Base-by-base conservation (phyloP, 1,140 invertebrate genomes). In the Bathynomus jamesi region DNA sequence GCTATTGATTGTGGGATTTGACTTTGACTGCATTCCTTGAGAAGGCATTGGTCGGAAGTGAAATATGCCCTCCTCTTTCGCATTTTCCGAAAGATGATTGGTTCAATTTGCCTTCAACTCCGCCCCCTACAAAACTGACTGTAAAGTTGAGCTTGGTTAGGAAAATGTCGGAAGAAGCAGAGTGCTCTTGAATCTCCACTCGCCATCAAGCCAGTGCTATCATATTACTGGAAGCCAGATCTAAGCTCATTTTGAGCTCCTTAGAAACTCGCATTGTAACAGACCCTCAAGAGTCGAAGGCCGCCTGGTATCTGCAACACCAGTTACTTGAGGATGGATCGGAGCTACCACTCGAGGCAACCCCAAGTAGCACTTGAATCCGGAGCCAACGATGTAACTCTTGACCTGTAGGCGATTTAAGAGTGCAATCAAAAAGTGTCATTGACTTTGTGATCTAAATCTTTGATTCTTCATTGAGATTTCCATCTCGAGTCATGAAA, bases 1-100 rank as follows among this genome's bases (percentile, higher is more conserved):
- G 73, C 73, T 74, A 74, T 74, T 74, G 73, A 74, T 74, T 74
- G 73, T 74, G 68, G 73, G 69, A 74, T 74, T 74, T 74, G 73
- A 74, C 73, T 74, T 74, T 74, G 73, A 74, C 69, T 64, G 69
- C 17, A 60, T 32, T 63, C 28, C 5, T 53, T 61, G 65, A 24
- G 60, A 62, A 40, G 53, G 28, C 69, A 74, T 74, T 74, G 73
- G 73, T 62, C 32, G 60, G 61, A 62, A 31, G 40, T 11, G 17
- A 28, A 21, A 31, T 69, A 62, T 70, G 29, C 60, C 40, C 73
- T 63, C 73, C 73, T 69, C 8, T 53, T 17, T 32, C 61, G 65
- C 31, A 46, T 46, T 67, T 67, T 29, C 27, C 68, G 63, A 65
- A 65, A 65, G 65, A 46, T 67, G 62, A 70, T 61, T 70, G 73